phyloP scores from a whole-genome alignment of 2,888 invertebrate species.

The Gortyna flavago region DNA sequence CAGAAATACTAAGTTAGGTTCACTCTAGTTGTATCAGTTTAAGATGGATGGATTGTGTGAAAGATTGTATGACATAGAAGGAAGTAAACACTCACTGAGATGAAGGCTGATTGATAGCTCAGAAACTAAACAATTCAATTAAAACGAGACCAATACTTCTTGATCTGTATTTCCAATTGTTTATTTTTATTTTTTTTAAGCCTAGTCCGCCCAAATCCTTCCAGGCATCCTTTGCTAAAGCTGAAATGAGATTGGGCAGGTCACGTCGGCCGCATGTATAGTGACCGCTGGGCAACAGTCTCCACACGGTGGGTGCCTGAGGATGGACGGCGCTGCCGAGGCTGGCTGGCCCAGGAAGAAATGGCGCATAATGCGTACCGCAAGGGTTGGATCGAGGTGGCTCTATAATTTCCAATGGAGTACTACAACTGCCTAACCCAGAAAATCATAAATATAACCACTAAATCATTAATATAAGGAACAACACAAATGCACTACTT shows the following conservation, averaged over 20 bases:
- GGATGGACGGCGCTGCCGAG: no score
- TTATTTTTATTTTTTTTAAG: no score
- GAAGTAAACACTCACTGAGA: background rate
- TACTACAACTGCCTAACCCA: background rate
- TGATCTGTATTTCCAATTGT: no score
- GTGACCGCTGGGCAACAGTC: no score
- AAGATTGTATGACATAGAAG: background rate
- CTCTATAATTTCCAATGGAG: background rate
- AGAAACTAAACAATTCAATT: background rate
- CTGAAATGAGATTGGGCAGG: no score
- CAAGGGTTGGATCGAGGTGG: no score
- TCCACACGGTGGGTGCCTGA: no score
- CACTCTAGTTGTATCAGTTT: background rate
- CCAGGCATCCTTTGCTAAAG: no score
- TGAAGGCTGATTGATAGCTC: background rate
- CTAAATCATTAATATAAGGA: background rate
- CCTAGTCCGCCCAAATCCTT: no score
- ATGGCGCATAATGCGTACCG: no score
- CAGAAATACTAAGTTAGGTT: background rate
- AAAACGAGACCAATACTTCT: background rate
- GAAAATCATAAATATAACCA: background rate
- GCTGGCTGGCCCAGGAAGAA: no score
- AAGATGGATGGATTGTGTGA: background rate
- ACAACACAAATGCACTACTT: background rate
- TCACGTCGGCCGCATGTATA: no score